Evolutionary conservation across 2,797 vertebrate species (phyloP).

Genomic region (Semotilus atromaculatus): DNA sequence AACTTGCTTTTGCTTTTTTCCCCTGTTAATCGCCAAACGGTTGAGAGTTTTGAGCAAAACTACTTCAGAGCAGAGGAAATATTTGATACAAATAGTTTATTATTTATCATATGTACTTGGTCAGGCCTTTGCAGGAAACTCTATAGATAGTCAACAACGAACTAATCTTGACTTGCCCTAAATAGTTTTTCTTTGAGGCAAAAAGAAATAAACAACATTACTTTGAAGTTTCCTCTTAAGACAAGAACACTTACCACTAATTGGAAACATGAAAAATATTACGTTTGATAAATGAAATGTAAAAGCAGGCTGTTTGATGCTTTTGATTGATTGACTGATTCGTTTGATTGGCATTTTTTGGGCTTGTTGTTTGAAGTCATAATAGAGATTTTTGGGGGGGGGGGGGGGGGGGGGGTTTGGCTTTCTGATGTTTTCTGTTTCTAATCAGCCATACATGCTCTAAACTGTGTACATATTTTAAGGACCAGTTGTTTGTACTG

Average conservation of each 20-base stretch:
- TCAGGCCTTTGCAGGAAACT: slow-evolving; percentile 60
- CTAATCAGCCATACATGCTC: background rate
- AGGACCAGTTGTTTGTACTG: slow-evolving; percentile 17
- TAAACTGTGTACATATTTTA: slow-evolving; percentile 12
- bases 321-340: slow-evolving; percentile 47
- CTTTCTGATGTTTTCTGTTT: slow-evolving; percentile 22
- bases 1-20: slow-evolving; percentile 58
- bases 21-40: slow-evolving; percentile 59
- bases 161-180: slow-evolving; percentile 61
- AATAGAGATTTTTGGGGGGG: background rate
- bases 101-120: slow-evolving; percentile 72
- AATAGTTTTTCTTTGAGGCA: slow-evolving; percentile 68
- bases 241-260: slow-evolving; percentile 63
- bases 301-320: slow-evolving; percentile 47
- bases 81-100: slow-evolving; percentile 72
- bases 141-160: slow-evolving; percentile 66
- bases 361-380: slow-evolving; percentile 9
- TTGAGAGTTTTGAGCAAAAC: slow-evolving; percentile 62
- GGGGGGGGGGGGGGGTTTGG: no score
- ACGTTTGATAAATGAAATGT: slow-evolving; percentile 66
- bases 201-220: slow-evolving; percentile 68
- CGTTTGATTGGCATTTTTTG: slow-evolving; percentile 28
- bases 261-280: slow-evolving; percentile 67
- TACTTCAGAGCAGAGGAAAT: slow-evolving; percentile 65
- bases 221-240: slow-evolving; percentile 74